phyloP scores from a whole-genome alignment of 1,140 invertebrate genomes.

The Drosophila ambigua region DNA sequence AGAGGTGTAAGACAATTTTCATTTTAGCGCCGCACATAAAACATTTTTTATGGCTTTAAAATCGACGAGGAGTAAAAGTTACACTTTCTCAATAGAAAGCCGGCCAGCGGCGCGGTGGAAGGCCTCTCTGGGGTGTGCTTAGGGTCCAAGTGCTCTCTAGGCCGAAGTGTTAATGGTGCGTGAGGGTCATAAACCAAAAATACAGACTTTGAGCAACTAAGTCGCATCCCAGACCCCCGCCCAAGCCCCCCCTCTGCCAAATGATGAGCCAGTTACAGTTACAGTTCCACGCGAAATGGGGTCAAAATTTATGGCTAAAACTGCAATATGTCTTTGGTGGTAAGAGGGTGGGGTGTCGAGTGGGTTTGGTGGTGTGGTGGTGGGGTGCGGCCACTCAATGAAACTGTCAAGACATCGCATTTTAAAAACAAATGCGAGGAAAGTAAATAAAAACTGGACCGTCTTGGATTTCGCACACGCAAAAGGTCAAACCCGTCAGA shows the following conservation, averaged over 20 bases:
- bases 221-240: slow-evolving; percentile 13
- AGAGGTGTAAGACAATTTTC: slow-evolving; percentile 74
- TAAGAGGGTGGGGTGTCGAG: neutral
- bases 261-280: slow-evolving; percentile 63
- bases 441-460: slow-evolving; percentile 78
- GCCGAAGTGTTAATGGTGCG: slow-evolving; percentile 41
- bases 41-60: slow-evolving; percentile 82
- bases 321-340: slow-evolving; percentile 66
- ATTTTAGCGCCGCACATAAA: slow-evolving; percentile 71
- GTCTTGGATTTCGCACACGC: slow-evolving; percentile 54
- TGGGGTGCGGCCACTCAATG: slow-evolving; percentile 41
- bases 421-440: slow-evolving; percentile 69
- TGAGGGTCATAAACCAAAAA: slow-evolving; percentile 62
- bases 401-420: slow-evolving; percentile 63
- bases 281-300: slow-evolving; percentile 39
- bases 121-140: slow-evolving; percentile 65
- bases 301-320: slow-evolving; percentile 64
- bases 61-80: slow-evolving; percentile 76
- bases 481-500: slow-evolving; percentile 38
- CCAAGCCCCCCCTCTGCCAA: slow-evolving; percentile 19
- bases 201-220: slow-evolving; percentile 28
- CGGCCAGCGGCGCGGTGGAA: neutral
- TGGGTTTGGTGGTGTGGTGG: slow-evolving; percentile 6
- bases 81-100: slow-evolving; percentile 79
- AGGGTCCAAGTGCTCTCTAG: slow-evolving; percentile 20